These are phyloP conservation scores for Dexiosoma caninum DNA, from an alignment of 2,888 invertebrate genomes.

Conservation along the genomic window DNA sequence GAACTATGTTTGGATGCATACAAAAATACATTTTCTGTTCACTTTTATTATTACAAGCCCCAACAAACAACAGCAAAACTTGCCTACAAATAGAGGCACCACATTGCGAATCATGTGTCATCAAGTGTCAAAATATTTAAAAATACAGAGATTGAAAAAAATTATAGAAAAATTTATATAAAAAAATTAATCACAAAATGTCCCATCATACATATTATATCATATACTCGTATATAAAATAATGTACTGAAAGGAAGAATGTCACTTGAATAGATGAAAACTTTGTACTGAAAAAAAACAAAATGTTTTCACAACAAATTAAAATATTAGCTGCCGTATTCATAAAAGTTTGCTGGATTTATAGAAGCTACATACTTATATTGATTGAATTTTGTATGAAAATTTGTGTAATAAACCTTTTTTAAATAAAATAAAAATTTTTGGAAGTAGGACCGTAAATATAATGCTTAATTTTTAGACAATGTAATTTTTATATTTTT, in stretches of 20 bases:
- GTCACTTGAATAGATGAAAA: too few relatives aligned
- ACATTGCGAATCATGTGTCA: constrained; percentile 58
- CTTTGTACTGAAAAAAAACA: too few relatives aligned
- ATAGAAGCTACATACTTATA: too few relatives aligned
- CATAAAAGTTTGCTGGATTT: too few relatives aligned
- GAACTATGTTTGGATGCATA: too few relatives aligned
- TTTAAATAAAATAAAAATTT: too few relatives aligned
- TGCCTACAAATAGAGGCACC: not conserved
- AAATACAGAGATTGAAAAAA: not conserved
- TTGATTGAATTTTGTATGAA: too few relatives aligned
- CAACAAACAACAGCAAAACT: not conserved
- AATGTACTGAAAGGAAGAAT: not conserved
- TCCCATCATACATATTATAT: not conserved
- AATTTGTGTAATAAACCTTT: too few relatives aligned
- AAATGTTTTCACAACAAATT: too few relatives aligned
- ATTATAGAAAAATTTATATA: not conserved
- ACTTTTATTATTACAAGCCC: constrained; percentile 2
- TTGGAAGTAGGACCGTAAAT: too few relatives aligned
- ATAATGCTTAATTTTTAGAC: not conserved
- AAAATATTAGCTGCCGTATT: too few relatives aligned
- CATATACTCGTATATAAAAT: not conserved
- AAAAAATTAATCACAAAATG: not conserved
- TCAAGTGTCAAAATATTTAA: constrained; percentile 57
- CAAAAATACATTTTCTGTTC: too few relatives aligned
- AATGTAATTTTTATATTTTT: not conserved